These are phyloP conservation scores for Cichlasoma orientale DNA, from an alignment of 2,797 vertebrate species.

Conservation along the genomic window DNA sequence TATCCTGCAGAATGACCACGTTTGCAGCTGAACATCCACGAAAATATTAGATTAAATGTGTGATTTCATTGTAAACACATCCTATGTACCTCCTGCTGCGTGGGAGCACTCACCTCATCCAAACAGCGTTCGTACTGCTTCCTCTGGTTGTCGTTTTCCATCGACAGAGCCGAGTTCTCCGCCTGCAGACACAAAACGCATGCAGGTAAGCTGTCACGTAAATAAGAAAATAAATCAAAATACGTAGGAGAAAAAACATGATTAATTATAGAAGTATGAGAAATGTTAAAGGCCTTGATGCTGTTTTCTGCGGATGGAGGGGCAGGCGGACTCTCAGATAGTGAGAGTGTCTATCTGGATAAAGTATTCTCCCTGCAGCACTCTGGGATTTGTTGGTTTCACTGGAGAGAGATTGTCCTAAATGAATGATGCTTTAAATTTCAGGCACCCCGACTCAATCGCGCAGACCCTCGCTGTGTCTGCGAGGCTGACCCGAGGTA, in stretches of 20 bases:
- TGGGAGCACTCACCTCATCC: constrained; percentile 85
- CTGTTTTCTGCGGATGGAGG: neutral
- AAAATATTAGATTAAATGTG: neutral
- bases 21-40: neutral
- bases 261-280: neutral
- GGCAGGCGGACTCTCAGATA: neutral
- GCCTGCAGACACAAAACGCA: constrained; percentile 75
- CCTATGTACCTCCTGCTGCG: neutral
- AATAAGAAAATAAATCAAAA: neutral
- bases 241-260: neutral
- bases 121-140: constrained; percentile 93
- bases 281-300: neutral
- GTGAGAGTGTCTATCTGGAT: neutral
- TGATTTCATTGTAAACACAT: neutral
- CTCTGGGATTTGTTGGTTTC: constrained; percentile 4
- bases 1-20: neutral
- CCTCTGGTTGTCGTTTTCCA: constrained; percentile 93
- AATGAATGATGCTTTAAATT: constrained; percentile 57
- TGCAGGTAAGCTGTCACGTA: neutral
- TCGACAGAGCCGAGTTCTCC: constrained; percentile 89
- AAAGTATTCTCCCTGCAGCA: constrained; percentile 8
- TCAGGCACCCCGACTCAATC: constrained; percentile 18
- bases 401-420: constrained; percentile 9
- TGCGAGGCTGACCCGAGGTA: constrained; percentile 16
- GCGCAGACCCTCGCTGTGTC: constrained; percentile 15